These are phyloP conservation scores for Leucozona laternaria DNA, from an alignment of 2,888 invertebrate species.

Conservation along the genomic window DNA sequence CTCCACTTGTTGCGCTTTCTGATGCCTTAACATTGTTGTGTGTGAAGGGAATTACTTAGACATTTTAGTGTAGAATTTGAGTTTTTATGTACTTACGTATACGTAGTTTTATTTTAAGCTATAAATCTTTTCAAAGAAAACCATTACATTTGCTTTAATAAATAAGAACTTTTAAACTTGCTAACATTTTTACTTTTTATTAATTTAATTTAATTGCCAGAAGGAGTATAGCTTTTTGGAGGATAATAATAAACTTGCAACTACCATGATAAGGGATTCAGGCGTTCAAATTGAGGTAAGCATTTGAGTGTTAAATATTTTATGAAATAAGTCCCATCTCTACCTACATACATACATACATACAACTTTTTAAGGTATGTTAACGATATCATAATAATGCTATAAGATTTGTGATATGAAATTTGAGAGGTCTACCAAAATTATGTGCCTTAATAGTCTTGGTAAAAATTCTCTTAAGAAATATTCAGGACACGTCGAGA, in stretches of 20 bases:
- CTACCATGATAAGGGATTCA: conserved; percentile 66
- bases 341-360: background rate
- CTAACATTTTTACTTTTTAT: conserved; percentile 48
- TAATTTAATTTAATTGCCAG: conserved; percentile 56
- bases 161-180: conserved; percentile 39
- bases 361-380: background rate
- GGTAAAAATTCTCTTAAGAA: no score
- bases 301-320: conserved; percentile 1
- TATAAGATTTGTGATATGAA: background rate
- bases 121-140: conserved; percentile 7
- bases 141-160: conserved; percentile 16
- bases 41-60: conserved; percentile 4
- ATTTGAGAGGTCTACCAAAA: background rate
- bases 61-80: background rate
- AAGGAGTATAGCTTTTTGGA: conserved; percentile 27
- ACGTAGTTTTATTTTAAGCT: background rate
- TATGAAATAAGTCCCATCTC: background rate
- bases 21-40: conserved; percentile 40
- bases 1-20: conserved; percentile 25
- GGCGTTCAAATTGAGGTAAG: conserved; percentile 77
- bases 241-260: conserved; percentile 53
- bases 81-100: background rate
- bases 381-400: background rate
- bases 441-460: background rate
- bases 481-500: no score